phyloP scores from a whole-genome alignment of 2,113 vertebrate species.

The Chaenocephalus aceratus region DNA sequence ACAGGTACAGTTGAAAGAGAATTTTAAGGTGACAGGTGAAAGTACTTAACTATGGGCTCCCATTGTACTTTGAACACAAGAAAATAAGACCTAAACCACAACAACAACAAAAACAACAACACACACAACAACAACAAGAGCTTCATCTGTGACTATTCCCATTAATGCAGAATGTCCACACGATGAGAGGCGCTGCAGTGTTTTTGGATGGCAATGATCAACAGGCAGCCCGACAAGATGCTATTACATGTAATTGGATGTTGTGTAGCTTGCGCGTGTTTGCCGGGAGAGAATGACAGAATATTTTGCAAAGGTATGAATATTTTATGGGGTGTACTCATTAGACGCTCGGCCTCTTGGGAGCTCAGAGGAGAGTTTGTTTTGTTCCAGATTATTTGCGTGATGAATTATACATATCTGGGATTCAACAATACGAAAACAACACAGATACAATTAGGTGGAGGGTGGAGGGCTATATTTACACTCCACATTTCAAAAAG shows the following conservation, averaged over 20 bases:
- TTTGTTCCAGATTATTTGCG: conserved; percentile 73
- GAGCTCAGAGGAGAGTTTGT: conserved; percentile 66
- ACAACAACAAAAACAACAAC: neutral
- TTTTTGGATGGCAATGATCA: conserved; percentile 48
- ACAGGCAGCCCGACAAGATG: conserved; percentile 31
- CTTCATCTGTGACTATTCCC: conserved; percentile 8
- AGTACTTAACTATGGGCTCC: too few species aligned
- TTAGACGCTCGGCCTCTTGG: conserved; percentile 61
- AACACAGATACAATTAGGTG: conserved; percentile 60
- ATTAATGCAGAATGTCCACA: conserved; percentile 5
- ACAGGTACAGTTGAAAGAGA: too few species aligned
- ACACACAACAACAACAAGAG: conserved; percentile 10
- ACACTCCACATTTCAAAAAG: conserved; percentile 56
- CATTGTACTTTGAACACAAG: neutral
- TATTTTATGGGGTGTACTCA: conserved; percentile 71
- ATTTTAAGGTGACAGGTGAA: too few species aligned
- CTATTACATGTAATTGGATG: conserved; percentile 43
- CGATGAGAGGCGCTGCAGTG: neutral
- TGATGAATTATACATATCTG: conserved; percentile 74
- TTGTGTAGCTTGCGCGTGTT: conserved; percentile 35
- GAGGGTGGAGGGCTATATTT: conserved; percentile 52
- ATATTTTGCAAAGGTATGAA: conserved; percentile 65
- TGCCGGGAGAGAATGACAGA: conserved; percentile 37
- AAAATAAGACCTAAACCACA: neutral
- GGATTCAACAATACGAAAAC: conserved; percentile 65